Conservation (phyloP, 2,888 invertebrate genomes). For the Tachina grossa region DNA sequence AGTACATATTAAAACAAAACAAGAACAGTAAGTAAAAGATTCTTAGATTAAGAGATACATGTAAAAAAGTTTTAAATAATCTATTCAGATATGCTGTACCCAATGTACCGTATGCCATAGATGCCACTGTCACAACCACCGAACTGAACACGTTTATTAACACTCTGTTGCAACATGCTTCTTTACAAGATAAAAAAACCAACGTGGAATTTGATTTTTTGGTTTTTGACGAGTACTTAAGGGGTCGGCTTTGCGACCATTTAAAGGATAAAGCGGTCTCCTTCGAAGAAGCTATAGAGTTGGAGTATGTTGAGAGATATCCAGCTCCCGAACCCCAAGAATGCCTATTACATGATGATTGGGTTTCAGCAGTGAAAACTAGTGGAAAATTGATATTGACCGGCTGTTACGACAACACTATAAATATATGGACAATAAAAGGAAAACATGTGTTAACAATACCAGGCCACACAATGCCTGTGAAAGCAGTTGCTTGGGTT, state of each 20-base stretch:
- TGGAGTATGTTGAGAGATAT: constrained; percentile 95
- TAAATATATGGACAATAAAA: constrained; percentile 94
- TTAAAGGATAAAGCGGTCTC: constrained; percentile 89
- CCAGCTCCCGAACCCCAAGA: constrained; percentile 96
- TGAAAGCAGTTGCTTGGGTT: constrained; percentile 95
- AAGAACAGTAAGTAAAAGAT: constrained; percentile 87
- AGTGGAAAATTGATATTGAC: constrained; percentile 91
- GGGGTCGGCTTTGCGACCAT: constrained; percentile 86
- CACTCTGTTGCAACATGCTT: constrained; percentile 85
- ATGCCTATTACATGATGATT: constrained; percentile 97
- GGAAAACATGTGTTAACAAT: constrained; percentile 93
- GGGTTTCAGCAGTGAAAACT: constrained; percentile 95
- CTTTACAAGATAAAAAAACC: constrained; percentile 49
- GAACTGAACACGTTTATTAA: constrained; percentile 92
- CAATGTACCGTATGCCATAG: constrained; percentile 92
- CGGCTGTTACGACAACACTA: constrained; percentile 96
- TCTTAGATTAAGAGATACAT: neutral
- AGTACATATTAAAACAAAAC: constrained; percentile 91
- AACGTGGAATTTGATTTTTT: constrained; percentile 92
- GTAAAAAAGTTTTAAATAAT: neutral
- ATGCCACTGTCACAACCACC: constrained; percentile 86
- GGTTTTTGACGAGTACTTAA: constrained; percentile 91
- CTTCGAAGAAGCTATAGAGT: constrained; percentile 92
- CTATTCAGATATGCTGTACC: constrained; percentile 92
- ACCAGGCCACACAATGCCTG: constrained; percentile 92